Conservation (phyloP, 2,797 vertebrate species). For the Allobates femoralis region DNA sequence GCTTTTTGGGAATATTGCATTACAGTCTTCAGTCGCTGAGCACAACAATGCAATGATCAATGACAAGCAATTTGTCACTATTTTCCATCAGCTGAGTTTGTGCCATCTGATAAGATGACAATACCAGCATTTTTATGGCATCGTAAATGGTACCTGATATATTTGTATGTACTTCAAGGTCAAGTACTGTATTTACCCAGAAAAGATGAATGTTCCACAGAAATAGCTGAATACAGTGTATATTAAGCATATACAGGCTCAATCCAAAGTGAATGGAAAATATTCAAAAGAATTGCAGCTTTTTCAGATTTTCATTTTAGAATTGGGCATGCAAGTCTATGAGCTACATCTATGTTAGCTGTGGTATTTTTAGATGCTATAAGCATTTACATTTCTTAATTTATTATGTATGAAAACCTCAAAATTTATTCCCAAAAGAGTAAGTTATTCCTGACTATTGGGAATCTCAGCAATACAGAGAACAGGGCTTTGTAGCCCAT, state of each 20-base stretch:
- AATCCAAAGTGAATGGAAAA: neutral
- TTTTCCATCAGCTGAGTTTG: neutral
- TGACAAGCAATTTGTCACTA: slow-evolving; percentile 8
- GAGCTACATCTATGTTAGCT: neutral
- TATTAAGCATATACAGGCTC: neutral
- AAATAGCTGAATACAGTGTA: neutral
- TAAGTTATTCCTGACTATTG: too few relatives aligned
- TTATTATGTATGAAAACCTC: neutral
- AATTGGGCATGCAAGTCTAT: neutral
- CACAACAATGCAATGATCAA: neutral
- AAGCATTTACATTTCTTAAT: neutral
- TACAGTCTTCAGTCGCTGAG: neutral
- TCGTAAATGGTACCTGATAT: neutral
- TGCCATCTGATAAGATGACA: neutral
- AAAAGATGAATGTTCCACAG: neutral
- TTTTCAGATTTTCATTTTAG: neutral
- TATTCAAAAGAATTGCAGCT: neutral
- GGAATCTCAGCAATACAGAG: too few relatives aligned
- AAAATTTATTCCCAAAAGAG: neutral
- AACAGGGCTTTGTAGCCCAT: too few relatives aligned
- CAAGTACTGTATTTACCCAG: neutral
- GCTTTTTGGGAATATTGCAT: neutral
- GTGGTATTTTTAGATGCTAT: neutral
- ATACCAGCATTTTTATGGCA: neutral
- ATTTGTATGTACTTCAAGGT: neutral